Evolutionary conservation across 2,888 invertebrate species (phyloP), one percentile per base, ranked within the genome.

Genomic region (Melinopterus prodromus): DNA sequence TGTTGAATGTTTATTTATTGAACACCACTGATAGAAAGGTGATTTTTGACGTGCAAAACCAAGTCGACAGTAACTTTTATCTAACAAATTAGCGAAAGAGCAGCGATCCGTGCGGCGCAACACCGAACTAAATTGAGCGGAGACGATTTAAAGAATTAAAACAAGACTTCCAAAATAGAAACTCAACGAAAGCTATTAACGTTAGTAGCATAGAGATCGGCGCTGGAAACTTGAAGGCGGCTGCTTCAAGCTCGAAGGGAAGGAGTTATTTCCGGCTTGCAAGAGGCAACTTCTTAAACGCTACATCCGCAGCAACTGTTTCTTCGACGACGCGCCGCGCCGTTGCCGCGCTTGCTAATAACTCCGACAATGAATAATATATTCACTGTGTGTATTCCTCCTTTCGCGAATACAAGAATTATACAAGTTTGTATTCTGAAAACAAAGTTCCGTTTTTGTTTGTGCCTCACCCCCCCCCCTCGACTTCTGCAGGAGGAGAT

Each of bases 221-320:
- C 2, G 53, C 12, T 53, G 1, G 53, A 53, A 53, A 12, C 53
- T 53, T 78, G 81, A 78, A 26, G 26, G 26, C 26, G 26, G 26
- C 26, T 2, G 26, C 26, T 26, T 53, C 7, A 4, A 53, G 82
- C 82, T 82, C 82, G 81, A 80, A 82, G 82, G 81, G 83, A 83
- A 82, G 84, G 84, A 84, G 83, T 84, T 84, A 84, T 84, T 85
- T 85, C 84, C 85, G 84, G 85, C 82, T 83, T 82, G 82, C 53
- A 1, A 7, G 7, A 82, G 84, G 82, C 79, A 84, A 85, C 83
- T 84, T 85, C 84, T 84, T 85, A 84, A 85, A 84, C 84, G 83
- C 83, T 83, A 83, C 83, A 82, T 84, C 84, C 84, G 83, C 83
- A 84, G 80, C 83, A 82, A 83, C 84, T 84, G 83, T 82, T 82